Evolutionary conservation across 2,888 invertebrate species (phyloP).

Genomic region (Temnothorax rugatulus): DNA sequence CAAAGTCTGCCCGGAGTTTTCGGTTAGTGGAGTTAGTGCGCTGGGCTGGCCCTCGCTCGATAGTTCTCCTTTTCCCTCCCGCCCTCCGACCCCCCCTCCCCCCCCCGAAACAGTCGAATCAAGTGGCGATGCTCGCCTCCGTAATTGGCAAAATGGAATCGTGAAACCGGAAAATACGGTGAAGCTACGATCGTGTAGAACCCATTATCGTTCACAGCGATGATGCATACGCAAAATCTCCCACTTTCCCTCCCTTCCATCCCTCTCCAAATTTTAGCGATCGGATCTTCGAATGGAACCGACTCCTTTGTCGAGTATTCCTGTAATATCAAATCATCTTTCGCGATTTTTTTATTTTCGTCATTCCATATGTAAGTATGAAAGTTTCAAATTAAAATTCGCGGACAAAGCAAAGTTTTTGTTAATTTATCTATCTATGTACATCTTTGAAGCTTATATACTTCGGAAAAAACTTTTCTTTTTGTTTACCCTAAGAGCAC

Average conservation of each 20-base stretch:
- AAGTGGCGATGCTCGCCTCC: constrained; percentile 46
- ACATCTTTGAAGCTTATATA: too few relatives aligned
- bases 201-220: constrained; percentile 20
- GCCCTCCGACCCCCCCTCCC: neutral
- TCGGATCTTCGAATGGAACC: neutral
- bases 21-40: constrained; percentile 51
- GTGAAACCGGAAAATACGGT: constrained; percentile 15
- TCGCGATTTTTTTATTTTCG: neutral
- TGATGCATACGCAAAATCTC: constrained; percentile 10
- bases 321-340: neutral
- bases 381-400: neutral
- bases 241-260: neutral
- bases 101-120: constrained; percentile 43
- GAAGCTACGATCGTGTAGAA: constrained; percentile 10
- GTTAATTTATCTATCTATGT: too few relatives aligned
- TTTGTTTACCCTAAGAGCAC: neutral
- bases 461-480: neutral
- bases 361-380: neutral
- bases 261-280: neutral
- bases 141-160: constrained; percentile 57
- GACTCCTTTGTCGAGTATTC: constrained; percentile 6
- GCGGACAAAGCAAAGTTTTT: too few relatives aligned
- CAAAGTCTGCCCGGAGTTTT: constrained; percentile 65
- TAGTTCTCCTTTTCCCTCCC: constrained; percentile 26
- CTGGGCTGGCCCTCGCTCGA: constrained; percentile 42